These are phyloP conservation scores for Polypedilum pembai DNA, from an alignment of 1,140 invertebrate genomes.

Conservation along the genomic window DNA sequence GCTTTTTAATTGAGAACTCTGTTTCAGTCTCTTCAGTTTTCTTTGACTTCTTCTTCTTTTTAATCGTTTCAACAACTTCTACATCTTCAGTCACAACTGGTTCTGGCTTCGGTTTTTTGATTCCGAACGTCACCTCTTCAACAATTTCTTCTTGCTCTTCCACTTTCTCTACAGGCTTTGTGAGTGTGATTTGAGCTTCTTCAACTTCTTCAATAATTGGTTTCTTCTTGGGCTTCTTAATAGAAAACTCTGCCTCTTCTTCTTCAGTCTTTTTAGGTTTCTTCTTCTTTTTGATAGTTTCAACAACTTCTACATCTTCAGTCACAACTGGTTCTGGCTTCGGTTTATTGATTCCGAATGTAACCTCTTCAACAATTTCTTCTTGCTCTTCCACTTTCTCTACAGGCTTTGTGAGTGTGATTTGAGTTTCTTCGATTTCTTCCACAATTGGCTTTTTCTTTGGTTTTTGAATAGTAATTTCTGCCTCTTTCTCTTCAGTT, in stretches of 20 bases:
- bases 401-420: slow-evolving; percentile 33
- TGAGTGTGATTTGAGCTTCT: slow-evolving; percentile 40
- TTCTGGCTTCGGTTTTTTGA: slow-evolving; percentile 32
- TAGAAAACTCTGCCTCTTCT: slow-evolving; percentile 41
- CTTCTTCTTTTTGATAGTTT: slow-evolving; percentile 41
- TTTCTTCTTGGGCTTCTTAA: slow-evolving; percentile 39
- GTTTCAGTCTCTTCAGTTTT: slow-evolving; percentile 33
- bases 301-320: slow-evolving; percentile 40
- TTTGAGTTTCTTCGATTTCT: slow-evolving; percentile 33
- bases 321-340: slow-evolving; percentile 37
- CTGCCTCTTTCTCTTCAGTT: slow-evolving; percentile 38
- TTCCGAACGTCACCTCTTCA: slow-evolving; percentile 32
- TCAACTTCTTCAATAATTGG: slow-evolving; percentile 37
- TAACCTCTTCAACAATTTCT: background rate
- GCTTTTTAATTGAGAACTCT: slow-evolving; percentile 35
- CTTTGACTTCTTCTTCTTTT: slow-evolving; percentile 38
- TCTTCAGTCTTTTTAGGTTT: slow-evolving; percentile 43
- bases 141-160: slow-evolving; percentile 35
- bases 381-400: slow-evolving; percentile 38
- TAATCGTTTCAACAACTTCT: slow-evolving; percentile 42
- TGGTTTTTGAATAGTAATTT: slow-evolving; percentile 35
- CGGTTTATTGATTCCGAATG: slow-evolving; percentile 36
- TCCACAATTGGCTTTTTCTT: slow-evolving; percentile 34
- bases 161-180: slow-evolving; percentile 42
- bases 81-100: slow-evolving; percentile 38